Base-by-base conservation (phyloP, 2,888 invertebrate species). In the Eugnorisma glareosa region DNA sequence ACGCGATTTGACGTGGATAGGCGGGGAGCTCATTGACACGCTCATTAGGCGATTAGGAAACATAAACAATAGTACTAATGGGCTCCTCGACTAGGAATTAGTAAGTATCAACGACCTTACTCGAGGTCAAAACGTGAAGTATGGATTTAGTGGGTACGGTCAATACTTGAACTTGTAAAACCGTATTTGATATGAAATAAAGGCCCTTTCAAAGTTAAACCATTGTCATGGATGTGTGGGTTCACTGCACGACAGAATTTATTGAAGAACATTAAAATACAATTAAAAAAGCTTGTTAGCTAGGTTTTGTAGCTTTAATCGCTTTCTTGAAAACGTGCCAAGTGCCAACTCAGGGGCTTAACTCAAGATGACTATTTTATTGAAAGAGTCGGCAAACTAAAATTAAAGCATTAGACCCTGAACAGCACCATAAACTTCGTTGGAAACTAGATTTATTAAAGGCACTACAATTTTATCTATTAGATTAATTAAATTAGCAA, bases 31-130 rank as follows among this genome's bases (percentile, higher is more conserved):
- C 78, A 82, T 82, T 87, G 76, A 86, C 82, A 86, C 81, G 79
- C 76, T 76, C 67, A 66, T 43, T 31, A 31, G 67, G 40, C 72
- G 70, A 75, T 77, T 81, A 79, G 71, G 78, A 87, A 85, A 85
- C 79, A 82, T 86, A 86, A 87, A 85, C 75, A 82, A 77, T 67
- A 75, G 68, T 67, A 68, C 31, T 80, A 79, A 75, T 77, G 71
- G 76, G 37, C 28, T 54, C 37, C 48, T 61, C 54, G 18, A 70
- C 66, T 61, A 75, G 21, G 54, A 73, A 63, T 81, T 67, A 69
- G 54, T 31, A 40, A 35, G n/a, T 37, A 31, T 43, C 67, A 77
- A 81, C 28, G 64, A 80, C 48, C 71, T 31, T 0, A n/a, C 4
- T 67, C 66, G 45, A 69, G 84, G 83, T 76, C 67, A 31, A 70